Evolutionary conservation across 2,888 invertebrate genomes (phyloP), one percentile per base, ranked within the genome.

Genomic region (Cephus pulcher): DNA sequence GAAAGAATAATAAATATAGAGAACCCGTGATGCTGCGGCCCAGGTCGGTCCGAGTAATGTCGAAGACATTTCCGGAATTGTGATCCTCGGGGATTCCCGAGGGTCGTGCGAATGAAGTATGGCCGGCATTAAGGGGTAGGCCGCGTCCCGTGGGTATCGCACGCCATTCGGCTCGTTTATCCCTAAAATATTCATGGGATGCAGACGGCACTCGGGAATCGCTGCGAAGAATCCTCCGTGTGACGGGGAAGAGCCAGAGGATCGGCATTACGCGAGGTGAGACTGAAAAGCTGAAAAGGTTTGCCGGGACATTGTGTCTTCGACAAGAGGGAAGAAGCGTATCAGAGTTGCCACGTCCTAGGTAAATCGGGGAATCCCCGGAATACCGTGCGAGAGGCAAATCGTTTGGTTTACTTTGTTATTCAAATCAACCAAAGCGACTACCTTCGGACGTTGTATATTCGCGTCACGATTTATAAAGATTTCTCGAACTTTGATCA

Each of bases 171-270:
- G 80, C 75, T 80, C 81, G 79, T 81, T 81, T 82, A 79, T 82
- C 77, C 80, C 79, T 86, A 83, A 86, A 86, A 86, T 86, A 86
- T 86, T 86, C 86, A 86, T 86, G 82, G 81, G 82, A 81, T 81
- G 79, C 80, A 80, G 80, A 77, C 73, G 77, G 69, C 76, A 37
- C 79, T 30, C 32, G 56, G 75, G 74, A 75, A 80, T 78, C 70
- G 74, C 40, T 75, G 76, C 75, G 73, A 12, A 80, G 35, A 34
- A 33, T 33, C n/a, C 70, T 70, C n/a, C 74, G 34, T 12, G 74
- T 11, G 35, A 34, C 74, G 34, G 34, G 32, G 15, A n/a, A 12
- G 35, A 33, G 34, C n/a, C 70, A n/a, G 30, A 33, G 11, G 6
- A n/a, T n/a, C 30, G 71, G 12, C 15, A 71, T 33, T 6, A 6